Percentiles rank a stretch among this genome's conserved stretches.
Evolutionary conservation across 2,797 vertebrate genomes (phyloP).

Genomic region (Spea hammondii): DNA sequence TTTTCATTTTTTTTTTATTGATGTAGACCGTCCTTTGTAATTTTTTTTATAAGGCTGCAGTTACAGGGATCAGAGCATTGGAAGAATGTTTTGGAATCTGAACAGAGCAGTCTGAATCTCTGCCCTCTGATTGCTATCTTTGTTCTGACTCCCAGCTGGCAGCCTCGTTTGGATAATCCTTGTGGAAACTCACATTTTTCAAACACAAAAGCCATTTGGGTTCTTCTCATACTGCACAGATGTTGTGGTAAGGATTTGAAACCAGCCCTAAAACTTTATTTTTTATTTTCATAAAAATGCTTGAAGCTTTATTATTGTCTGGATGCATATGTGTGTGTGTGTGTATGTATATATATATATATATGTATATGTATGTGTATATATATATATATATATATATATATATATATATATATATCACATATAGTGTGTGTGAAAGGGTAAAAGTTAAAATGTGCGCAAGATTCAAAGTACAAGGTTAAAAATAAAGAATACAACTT

Average conservation of each 20-base stretch:
- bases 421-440: too few relatives aligned
- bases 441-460: too few relatives aligned
- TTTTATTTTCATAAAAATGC: constrained; percentile 52
- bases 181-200: constrained; percentile 53
- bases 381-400: too few relatives aligned
- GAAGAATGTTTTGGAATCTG: constrained; percentile 42
- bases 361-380: too few relatives aligned
- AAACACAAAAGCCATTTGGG: constrained; percentile 50
- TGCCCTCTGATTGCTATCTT: constrained; percentile 48
- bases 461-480: constrained; percentile 36
- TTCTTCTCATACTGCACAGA: constrained; percentile 55
- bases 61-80: constrained; percentile 12
- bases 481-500: background rate
- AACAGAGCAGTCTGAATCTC: background rate
- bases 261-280: constrained; percentile 43
- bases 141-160: constrained; percentile 58
- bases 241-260: constrained; percentile 52
- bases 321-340: too few relatives aligned
- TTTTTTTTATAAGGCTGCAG: background rate
- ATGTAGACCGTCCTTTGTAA: background rate
- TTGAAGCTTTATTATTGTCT: background rate
- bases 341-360: too few relatives aligned
- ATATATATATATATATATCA: too few relatives aligned
- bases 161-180: constrained; percentile 52
- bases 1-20: background rate